These are phyloP conservation scores for Eurytemora carolleeae DNA, from an alignment of 1,140 invertebrate genomes.

Conservation along the genomic window DNA sequence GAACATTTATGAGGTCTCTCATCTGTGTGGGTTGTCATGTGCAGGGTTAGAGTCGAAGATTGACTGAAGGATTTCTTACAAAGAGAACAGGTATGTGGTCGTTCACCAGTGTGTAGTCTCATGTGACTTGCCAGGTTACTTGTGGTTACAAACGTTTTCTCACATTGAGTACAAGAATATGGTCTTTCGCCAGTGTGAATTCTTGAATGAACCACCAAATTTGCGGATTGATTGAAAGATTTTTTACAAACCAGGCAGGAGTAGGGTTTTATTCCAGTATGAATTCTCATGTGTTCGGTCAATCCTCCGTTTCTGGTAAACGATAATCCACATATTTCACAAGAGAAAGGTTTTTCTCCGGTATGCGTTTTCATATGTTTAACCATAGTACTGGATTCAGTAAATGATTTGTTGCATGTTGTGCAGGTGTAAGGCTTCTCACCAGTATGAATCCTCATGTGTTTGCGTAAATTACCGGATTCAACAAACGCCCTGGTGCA, in stretches of 20 bases:
- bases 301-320: too few species aligned
- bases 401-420: too few species aligned
- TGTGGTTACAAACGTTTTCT: constrained; percentile 48
- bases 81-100: constrained; percentile 51
- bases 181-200: constrained; percentile 25
- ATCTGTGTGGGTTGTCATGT: constrained; percentile 82
- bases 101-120: constrained; percentile 39
- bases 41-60: constrained; percentile 53
- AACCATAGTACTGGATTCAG: too few species aligned
- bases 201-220: constrained; percentile 40
- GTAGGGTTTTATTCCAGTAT: too few species aligned
- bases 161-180: constrained; percentile 41
- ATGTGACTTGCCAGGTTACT: constrained; percentile 58
- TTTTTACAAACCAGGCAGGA: constrained; percentile 40
- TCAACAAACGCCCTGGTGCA: too few species aligned
- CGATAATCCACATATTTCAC: too few species aligned
- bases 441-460: too few species aligned
- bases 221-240: constrained; percentile 42
- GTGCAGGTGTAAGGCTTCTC: too few species aligned
- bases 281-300: too few species aligned
- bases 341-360: too few species aligned
- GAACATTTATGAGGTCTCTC: constrained; percentile 73
- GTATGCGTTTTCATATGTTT: too few species aligned
- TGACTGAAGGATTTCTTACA: constrained; percentile 51
- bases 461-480: too few species aligned